phyloP scores from a whole-genome alignment of 1,140 invertebrate genomes.

The Heliconius hewitsoni region DNA sequence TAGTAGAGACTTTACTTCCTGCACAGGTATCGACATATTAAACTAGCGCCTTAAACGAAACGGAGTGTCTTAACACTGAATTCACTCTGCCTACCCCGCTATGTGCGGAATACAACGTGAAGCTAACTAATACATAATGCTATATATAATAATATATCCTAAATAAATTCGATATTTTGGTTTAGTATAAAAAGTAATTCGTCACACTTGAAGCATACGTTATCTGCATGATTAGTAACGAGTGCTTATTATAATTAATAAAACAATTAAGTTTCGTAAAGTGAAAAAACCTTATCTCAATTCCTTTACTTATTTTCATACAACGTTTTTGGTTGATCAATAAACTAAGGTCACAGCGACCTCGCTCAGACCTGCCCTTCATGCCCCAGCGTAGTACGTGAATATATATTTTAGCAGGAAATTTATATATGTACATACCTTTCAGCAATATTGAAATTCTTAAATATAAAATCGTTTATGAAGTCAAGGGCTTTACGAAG shows the following conservation, averaged over 20 bases:
- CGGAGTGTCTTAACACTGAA: no score
- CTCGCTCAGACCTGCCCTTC: constrained; percentile 38
- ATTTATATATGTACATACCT: neutral
- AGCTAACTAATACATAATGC: no score
- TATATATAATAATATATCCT: no score
- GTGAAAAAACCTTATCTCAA: neutral
- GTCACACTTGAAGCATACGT: no score
- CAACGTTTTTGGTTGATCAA: constrained; percentile 5
- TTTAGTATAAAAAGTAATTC: no score
- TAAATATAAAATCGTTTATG: neutral
- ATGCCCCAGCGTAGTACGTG: constrained; percentile 19
- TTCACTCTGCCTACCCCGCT: no score
- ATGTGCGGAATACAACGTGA: no score
- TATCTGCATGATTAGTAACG: neutral
- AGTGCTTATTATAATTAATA: neutral
- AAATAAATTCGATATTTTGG: no score
- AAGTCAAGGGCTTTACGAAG: constrained; percentile 27
- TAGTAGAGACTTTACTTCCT: constrained; percentile 67
- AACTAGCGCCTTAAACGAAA: neutral
- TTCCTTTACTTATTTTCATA: neutral
- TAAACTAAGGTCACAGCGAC: constrained; percentile 30
- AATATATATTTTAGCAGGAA: constrained; percentile 28
- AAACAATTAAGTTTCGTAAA: neutral
- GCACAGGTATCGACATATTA: constrained; percentile 60
- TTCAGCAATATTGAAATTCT: constrained; percentile 12